Percentiles rank a stretch among this genome's conserved stretches.
Evolutionary conservation across 1,140 invertebrate species (phyloP).

Genomic region (Dendroctonus ponderosae): DNA sequence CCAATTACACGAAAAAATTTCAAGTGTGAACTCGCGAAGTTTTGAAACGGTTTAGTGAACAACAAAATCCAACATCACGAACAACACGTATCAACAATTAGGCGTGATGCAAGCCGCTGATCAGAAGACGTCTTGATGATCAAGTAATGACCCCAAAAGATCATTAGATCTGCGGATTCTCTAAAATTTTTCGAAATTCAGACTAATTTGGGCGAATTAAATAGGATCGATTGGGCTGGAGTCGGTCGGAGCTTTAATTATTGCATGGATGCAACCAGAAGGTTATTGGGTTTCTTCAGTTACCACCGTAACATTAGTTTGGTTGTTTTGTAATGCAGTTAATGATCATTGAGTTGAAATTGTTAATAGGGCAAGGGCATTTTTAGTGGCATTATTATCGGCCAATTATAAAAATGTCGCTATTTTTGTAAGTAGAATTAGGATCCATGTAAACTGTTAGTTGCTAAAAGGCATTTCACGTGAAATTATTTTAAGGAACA

Average conservation of each 20-base stretch:
- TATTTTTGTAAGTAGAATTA: no score
- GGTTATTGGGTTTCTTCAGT: conserved; percentile 16
- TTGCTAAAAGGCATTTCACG: no score
- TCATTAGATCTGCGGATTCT: conserved; percentile 14
- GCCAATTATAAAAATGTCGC: no score
- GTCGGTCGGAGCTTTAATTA: conserved; percentile 23
- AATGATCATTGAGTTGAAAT: conserved; percentile 15
- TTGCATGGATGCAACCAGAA: conserved; percentile 26
- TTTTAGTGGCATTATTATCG: neutral
- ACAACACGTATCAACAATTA: conserved; percentile 28
- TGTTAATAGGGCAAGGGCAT: conserved; percentile 15
- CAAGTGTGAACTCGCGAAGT: conserved; percentile 20
- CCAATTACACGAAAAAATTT: conserved; percentile 10
- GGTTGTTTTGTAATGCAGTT: conserved; percentile 12
- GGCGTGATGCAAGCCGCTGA: conserved; percentile 15
- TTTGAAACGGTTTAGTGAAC: conserved; percentile 15
- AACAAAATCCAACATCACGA: conserved; percentile 19
- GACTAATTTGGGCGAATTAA: conserved; percentile 26
- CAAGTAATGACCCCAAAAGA: conserved; percentile 19
- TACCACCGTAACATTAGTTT: conserved; percentile 18
- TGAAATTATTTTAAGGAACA: no score
- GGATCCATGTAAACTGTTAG: no score
- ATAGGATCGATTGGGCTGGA: conserved; percentile 15
- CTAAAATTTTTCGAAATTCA: conserved; percentile 20
- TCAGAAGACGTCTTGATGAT: conserved; percentile 20